Evolutionary conservation across 2,888 invertebrate genomes (phyloP).

Genomic region (Azorinus chamasolen): DNA sequence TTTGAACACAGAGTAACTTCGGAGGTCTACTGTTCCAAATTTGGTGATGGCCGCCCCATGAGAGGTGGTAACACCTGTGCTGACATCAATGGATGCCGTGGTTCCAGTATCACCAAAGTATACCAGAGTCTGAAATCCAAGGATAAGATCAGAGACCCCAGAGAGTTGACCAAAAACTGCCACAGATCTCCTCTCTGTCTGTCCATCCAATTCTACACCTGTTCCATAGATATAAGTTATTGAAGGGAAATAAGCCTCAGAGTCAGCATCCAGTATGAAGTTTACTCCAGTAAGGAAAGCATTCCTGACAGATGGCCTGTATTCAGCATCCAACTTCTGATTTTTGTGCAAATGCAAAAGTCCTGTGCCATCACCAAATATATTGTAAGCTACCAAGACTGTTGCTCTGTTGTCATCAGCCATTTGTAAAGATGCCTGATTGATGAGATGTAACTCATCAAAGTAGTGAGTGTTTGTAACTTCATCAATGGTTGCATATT

Average conservation of each 20-base stretch:
- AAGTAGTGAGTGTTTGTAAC: slow-evolving; percentile 57
- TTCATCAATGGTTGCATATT: slow-evolving; percentile 73
- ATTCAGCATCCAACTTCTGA: slow-evolving; percentile 69
- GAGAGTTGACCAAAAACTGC: slow-evolving; percentile 70
- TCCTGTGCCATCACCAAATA: slow-evolving; percentile 74
- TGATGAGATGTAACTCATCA: slow-evolving; percentile 74
- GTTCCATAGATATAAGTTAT: slow-evolving; percentile 73
- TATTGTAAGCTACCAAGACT: slow-evolving; percentile 56
- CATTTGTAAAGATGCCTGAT: slow-evolving; percentile 71
- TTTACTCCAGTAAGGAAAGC: slow-evolving; percentile 74
- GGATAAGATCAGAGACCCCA: slow-evolving; percentile 68
- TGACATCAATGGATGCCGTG: slow-evolving; percentile 64
- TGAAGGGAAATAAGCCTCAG: slow-evolving; percentile 71
- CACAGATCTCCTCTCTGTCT: slow-evolving; percentile 69
- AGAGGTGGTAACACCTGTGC: slow-evolving; percentile 46
- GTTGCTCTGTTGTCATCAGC: slow-evolving; percentile 38
- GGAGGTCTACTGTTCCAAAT: slow-evolving; percentile 71
- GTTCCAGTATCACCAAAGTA: slow-evolving; percentile 67
- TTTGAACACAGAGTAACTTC: slow-evolving; percentile 67
- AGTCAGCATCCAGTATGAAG: slow-evolving; percentile 67
- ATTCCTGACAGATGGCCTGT: slow-evolving; percentile 65
- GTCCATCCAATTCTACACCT: slow-evolving; percentile 62
- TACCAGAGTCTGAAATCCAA: slow-evolving; percentile 70
- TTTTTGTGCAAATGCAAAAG: slow-evolving; percentile 68
- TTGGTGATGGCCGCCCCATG: slow-evolving; percentile 60